Percentiles rank a stretch among this genome's conserved stretches.
Evolutionary conservation across 2,113 vertebrate genomes (phyloP).

Genomic region (Rhineura floridana): DNA sequence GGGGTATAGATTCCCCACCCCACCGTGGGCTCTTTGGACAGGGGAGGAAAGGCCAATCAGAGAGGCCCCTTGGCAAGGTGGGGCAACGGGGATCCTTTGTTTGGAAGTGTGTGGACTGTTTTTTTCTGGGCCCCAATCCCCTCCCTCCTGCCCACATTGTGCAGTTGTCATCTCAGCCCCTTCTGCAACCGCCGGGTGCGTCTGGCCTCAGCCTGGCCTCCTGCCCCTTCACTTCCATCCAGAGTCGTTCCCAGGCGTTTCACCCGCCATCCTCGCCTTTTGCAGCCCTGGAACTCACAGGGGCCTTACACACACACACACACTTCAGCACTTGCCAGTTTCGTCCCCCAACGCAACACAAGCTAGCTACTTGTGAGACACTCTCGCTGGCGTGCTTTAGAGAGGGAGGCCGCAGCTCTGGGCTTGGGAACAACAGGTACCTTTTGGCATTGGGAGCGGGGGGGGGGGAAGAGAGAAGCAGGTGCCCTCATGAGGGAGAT

Average conservation of each 20-base stretch:
- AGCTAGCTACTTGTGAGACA: fast-evolving
- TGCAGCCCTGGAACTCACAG: not conserved
- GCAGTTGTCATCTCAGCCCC: not conserved
- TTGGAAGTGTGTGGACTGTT: not conserved
- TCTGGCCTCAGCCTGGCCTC: not conserved
- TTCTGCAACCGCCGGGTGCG: no score
- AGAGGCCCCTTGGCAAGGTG: slow-evolving; percentile 15
- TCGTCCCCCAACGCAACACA: no score
- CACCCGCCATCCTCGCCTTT: no score
- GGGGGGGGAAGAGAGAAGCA: no score
- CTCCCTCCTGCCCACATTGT: not conserved
- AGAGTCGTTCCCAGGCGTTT: not conserved
- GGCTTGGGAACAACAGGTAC: not conserved
- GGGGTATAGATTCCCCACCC: slow-evolving; percentile 30
- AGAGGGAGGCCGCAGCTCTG: not conserved
- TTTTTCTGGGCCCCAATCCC: not conserved
- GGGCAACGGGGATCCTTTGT: not conserved
- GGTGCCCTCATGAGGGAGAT: not conserved
- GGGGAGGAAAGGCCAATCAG: slow-evolving; percentile 40
- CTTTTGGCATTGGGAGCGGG: not conserved
- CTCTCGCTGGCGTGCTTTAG: not conserved
- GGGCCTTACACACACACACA: no score
- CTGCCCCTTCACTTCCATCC: no score
- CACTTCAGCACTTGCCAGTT: no score
- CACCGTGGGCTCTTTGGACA: slow-evolving; percentile 44